These are phyloP conservation scores for Hydrolagus affinis DNA, from an alignment of 2,113 vertebrate genomes.

Conservation along the genomic window DNA sequence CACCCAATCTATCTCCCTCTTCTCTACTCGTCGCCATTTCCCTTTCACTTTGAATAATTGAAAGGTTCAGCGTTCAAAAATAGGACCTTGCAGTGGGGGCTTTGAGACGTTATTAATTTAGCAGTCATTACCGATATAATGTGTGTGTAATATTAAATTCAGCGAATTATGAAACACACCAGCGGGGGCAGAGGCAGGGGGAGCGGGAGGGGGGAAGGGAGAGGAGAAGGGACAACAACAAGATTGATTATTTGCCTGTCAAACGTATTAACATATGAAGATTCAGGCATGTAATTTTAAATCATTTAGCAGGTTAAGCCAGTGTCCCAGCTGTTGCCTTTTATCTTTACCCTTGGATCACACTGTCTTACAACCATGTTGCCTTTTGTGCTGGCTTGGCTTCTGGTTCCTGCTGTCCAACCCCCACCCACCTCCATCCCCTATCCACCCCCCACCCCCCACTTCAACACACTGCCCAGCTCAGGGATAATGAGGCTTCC, in stretches of 20 bases:
- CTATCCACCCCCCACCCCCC: too few relatives aligned
- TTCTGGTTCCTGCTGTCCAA: not conserved
- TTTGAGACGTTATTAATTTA: too few relatives aligned
- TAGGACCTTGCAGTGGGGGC: too few relatives aligned
- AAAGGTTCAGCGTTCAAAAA: too few relatives aligned
- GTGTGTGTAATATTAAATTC: too few relatives aligned
- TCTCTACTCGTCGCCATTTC: too few relatives aligned
- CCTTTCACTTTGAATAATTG: too few relatives aligned
- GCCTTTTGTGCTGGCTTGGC: not conserved
- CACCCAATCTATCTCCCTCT: too few relatives aligned
- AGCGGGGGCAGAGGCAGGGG: not conserved
- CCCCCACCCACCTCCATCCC: not conserved
- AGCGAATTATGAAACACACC: too few relatives aligned
- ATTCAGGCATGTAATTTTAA: not conserved
- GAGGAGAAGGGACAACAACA: not conserved
- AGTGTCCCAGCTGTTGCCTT: not conserved
- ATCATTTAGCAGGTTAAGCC: constrained; percentile 6
- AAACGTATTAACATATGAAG: not conserved
- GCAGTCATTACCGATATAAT: too few relatives aligned
- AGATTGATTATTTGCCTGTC: not conserved
- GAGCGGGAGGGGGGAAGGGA: not conserved
- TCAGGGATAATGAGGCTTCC: not conserved
- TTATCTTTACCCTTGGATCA: not conserved
- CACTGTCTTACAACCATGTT: not conserved
- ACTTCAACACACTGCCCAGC: not conserved